Percentiles rank a stretch among this genome's conserved stretches.
phyloP scores from a whole-genome alignment of 2,797 vertebrate genomes.

The Neostethus bicornis region DNA sequence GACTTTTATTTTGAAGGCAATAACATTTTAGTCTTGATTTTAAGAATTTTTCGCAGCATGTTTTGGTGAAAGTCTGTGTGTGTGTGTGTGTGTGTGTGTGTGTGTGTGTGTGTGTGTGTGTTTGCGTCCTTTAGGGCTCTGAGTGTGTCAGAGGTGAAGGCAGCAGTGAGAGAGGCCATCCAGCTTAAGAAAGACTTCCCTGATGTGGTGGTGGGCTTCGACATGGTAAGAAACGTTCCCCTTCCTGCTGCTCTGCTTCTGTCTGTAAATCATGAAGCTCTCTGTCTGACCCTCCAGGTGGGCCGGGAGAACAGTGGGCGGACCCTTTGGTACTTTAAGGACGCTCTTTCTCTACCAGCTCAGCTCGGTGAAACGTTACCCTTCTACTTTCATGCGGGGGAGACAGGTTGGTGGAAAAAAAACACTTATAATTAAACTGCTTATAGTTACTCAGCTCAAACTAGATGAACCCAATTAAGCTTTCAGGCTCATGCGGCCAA shows the following conservation, averaged over 20 bases:
- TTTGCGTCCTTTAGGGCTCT: conserved; percentile 70
- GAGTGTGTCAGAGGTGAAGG: conserved; percentile 76
- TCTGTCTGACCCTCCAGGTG: no score
- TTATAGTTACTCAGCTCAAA: no score
- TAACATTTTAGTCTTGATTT: no score
- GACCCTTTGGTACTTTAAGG: conserved; percentile 84
- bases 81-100: no score
- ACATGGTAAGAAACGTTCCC: conserved; percentile 87
- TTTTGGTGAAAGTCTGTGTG: no score
- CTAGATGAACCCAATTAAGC: no score
- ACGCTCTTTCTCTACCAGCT: conserved; percentile 82
- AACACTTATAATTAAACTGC: no score
- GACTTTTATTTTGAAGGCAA: no score
- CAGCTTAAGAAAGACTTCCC: conserved; percentile 82
- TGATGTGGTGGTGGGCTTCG: conserved; percentile 87
- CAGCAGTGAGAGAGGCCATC: conserved; percentile 81
- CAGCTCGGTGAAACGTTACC: conserved; percentile 76
- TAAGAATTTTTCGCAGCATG: no score
- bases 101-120: background rate
- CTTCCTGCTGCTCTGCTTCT: background rate
- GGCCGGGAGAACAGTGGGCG: conserved; percentile 87
- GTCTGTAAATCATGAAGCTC: no score
- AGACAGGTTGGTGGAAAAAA: conserved; percentile 82
- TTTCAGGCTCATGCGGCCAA: no score
- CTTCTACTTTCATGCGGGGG: conserved; percentile 92